Percentiles rank a stretch among this genome's conserved stretches.
phyloP scores from a whole-genome alignment of 2,113 vertebrate genomes.

The Chrysemys picta region DNA sequence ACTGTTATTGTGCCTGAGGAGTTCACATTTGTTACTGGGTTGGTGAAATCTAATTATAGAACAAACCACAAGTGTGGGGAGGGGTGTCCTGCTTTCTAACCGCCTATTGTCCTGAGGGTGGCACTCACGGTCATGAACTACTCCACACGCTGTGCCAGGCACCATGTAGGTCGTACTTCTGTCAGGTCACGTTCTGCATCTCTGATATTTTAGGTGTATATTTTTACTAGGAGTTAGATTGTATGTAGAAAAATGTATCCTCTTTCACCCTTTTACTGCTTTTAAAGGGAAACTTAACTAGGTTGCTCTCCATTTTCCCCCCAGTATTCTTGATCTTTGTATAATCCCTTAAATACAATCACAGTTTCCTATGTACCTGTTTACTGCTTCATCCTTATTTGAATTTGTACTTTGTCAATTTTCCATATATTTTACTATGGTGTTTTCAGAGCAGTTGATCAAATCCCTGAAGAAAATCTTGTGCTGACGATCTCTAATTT shows the following conservation, averaged over 20 bases:
- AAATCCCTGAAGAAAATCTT: background rate
- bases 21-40: background rate
- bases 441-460: background rate
- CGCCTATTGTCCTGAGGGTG: background rate
- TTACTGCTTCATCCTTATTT: background rate
- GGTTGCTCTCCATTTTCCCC: background rate
- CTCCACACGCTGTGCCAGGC: background rate
- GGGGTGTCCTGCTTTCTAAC: background rate
- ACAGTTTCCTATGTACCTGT: background rate
- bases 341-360: background rate
- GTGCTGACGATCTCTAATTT: background rate
- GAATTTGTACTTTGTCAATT: background rate
- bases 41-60: background rate
- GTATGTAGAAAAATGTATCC: background rate
- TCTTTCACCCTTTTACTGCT: background rate
- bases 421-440: background rate
- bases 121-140: background rate
- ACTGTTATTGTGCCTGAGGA: background rate
- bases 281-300: background rate
- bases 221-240: background rate
- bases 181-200: background rate
- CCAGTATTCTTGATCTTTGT: background rate
- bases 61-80: background rate
- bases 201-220: background rate
- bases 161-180: background rate